A percentile compares a stretch with the other conserved stretches of the same genome.
Evolutionary conservation across 2,888 invertebrate genomes (phyloP).

Genomic region (Lycia hirtaria): DNA sequence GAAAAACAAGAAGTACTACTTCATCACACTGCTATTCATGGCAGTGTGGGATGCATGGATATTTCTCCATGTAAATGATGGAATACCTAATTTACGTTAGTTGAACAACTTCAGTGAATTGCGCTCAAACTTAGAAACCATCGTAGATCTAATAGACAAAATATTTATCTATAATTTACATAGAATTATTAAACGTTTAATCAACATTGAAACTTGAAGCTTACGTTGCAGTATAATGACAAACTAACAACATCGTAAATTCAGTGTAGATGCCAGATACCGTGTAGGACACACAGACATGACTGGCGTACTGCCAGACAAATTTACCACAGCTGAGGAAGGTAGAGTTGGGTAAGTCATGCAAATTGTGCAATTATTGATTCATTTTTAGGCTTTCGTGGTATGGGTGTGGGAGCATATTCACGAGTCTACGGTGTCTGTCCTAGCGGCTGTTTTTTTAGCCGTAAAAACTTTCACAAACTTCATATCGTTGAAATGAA

Average conservation of each 20-base stretch:
- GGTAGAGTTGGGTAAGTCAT: neutral
- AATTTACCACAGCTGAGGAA: conserved; percentile 29
- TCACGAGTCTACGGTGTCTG: too few species aligned
- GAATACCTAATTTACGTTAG: too few species aligned
- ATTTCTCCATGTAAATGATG: too few species aligned
- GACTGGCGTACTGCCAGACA: conserved; percentile 47
- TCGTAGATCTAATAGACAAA: neutral
- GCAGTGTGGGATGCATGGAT: too few species aligned
- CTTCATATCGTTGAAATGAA: too few species aligned
- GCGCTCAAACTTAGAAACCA: too few species aligned
- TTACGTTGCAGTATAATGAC: conserved; percentile 41
- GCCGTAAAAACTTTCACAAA: too few species aligned
- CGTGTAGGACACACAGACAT: conserved; percentile 41
- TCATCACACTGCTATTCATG: too few species aligned
- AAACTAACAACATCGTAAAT: conserved; percentile 47
- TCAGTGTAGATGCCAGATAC: conserved; percentile 41
- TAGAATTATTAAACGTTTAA: conserved; percentile 23
- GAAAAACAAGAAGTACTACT: too few species aligned
- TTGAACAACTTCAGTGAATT: too few species aligned
- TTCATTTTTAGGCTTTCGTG: neutral
- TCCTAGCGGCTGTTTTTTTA: too few species aligned
- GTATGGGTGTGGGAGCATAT: too few species aligned
- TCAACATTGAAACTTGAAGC: conserved; percentile 23
- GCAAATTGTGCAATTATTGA: neutral
- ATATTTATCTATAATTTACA: neutral